Base-by-base conservation (phyloP, 2,113 vertebrate species). In the Oryzias woworae region DNA sequence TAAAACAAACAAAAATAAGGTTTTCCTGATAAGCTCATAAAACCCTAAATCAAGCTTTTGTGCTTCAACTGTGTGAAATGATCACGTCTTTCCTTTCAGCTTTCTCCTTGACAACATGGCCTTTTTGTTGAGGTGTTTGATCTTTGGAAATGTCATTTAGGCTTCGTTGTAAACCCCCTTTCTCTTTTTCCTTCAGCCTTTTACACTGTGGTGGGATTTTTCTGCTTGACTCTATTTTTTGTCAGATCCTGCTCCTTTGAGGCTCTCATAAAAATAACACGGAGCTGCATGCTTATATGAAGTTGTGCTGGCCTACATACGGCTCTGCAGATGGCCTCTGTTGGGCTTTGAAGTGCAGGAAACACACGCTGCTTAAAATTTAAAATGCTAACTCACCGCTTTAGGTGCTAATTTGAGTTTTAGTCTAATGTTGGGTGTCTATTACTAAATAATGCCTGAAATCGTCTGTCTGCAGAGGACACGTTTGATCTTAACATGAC, bases 211-310 rank as follows among this genome's bases (percentile, higher is more conserved):
- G 23, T 31, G 47, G 66, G 44, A 6, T 48, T 85, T 69, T 63
- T 4, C 62, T 53, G 69, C 52, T 58, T 4, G 14, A 45, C 45
- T 47, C 17, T n/a, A 16, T 18, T 28, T 28, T 28, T 62, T 73
- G 72, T 76, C 45, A 57, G 78, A 80, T 63, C 5, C 62, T 53
- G 69, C 52, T 58, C 78, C 85, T 82, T 64, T 76, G 84, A 87
- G 87, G 79, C 73, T 61, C 66, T 58, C 47, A 31, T 86, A 87
- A 88, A 90, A 89, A 90, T 90, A 90, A 84, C 75, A 66, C 62
- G 42, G 63, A 44, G 53, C 81, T 66, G 78, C 64, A 52, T 66
- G 55, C 65, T 74, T 69, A 60, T 73, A 78, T 81, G 77, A 57
- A 80, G 80, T 73, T 59, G 45, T 62, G 66, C 24, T 90, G 87